Evolutionary conservation across 2,888 invertebrate genomes (phyloP), one percentile per base, ranked within the genome.

Genomic region (Volucella inanis): DNA sequence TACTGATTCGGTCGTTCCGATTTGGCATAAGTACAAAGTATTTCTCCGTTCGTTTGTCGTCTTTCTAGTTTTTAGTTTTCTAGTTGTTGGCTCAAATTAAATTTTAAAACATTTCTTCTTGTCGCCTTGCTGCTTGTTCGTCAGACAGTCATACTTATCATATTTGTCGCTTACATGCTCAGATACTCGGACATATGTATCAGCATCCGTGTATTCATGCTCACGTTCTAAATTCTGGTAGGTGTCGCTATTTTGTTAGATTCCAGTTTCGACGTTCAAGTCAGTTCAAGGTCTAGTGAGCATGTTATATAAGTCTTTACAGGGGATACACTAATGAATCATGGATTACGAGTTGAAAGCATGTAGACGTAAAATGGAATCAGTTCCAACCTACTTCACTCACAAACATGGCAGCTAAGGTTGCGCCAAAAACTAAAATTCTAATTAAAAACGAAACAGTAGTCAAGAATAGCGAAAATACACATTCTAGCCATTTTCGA

Each of bases 11-110:
- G 68, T 79, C 79, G 79, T 47, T 39, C 65, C 65, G 18, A 54
- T 39, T 84, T 84, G 79, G 84, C 84, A 79, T 64, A 68, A 52
- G 68, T 79, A 83, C 83, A 74, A 79, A 79, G 74, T 83, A 78
- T 83, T 74, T 76, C 9, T 57, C 55, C 41, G 43, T 12, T 15
- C 52, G 31, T 31, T 31, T 31, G 31, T 31, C 31, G 31, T 31
- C 31, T 31, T 31, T 31, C 6, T 31, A 31, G 31, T 31, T 31
- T 31, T 0, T 31, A 31, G 31, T 31, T 31, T 6, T 31, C 31
- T 31, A 31, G 31, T 31, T 57, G 49, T 45, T 59, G 38, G 31
- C 49, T 76, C 68, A 22, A 68, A 50, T 78, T 82, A 78, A 83
- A 83, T 83, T 83, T 31, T 83, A 52, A 78, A 78, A 83, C 78